These are phyloP conservation scores for Tetraneura akinire DNA, from an alignment of 1,140 invertebrate genomes.

Conservation along the genomic window DNA sequence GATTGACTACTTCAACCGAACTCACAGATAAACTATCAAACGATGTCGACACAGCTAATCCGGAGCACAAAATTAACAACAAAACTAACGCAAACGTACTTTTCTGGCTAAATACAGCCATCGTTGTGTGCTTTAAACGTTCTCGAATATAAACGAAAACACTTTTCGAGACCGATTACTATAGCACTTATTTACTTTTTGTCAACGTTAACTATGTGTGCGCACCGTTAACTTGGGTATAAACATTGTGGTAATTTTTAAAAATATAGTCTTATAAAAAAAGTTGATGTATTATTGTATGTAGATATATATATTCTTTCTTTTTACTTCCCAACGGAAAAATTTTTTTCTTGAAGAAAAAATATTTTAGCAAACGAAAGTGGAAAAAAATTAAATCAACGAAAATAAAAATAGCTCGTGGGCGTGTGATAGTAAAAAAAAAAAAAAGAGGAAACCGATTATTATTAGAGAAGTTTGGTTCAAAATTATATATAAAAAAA, in stretches of 20 bases:
- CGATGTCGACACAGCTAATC: neutral
- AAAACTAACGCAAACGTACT: slow-evolving; percentile 13
- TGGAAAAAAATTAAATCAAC: no score
- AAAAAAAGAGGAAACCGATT: no score
- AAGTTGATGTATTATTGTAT: neutral
- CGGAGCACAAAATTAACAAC: neutral
- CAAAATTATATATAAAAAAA: no score
- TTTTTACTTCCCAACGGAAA: neutral
- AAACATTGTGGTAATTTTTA: neutral
- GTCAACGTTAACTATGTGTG: neutral
- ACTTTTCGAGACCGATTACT: neutral
- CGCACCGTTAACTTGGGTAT: neutral
- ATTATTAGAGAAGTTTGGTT: no score
- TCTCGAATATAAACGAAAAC: neutral
- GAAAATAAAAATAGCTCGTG: no score
- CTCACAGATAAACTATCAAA: neutral
- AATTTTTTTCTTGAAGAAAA: no score
- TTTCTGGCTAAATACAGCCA: neutral
- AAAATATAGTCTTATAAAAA: no score
- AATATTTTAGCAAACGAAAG: no score
- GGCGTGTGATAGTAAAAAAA: no score
- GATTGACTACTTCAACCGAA: slow-evolving; percentile 42
- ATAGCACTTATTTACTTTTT: no score
- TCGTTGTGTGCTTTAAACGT: neutral
- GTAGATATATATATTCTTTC: no score